Evolutionary conservation across 2,888 invertebrate genomes (phyloP), one percentile per base, ranked within the genome.

Genomic region (Norana najaformis): DNA sequence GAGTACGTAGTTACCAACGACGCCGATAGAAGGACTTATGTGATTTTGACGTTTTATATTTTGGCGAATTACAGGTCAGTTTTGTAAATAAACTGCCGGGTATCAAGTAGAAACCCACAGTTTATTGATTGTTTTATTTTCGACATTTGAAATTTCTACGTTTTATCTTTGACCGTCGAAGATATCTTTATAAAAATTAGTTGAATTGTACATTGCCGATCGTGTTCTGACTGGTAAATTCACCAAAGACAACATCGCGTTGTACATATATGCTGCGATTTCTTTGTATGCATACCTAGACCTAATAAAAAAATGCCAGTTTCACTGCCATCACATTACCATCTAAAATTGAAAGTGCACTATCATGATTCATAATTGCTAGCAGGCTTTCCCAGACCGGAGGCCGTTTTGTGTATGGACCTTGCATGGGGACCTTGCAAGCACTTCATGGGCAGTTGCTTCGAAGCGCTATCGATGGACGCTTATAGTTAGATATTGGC

Each of bases 1-100:
- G 69, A n/a, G n/a, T n/a, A 69, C 69, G 69, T n/a, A 16, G 69
- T 69, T 69, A 69, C 69, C 69, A 69, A 69, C 69, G 69, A 69
- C 69, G 69, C 69, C 69, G n/a, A 69, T 69, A 13, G 30, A 69
- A 69, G 69, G 69, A 69, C 30, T 69, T 69, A n/a, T n/a, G 30
- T 69, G 69, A 69, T n/a, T n/a, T 69, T 8, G 69, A n/a, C 69
- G n/a, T n/a, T n/a, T n/a, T n/a, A 69, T 16, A 69, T n/a, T 23
- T 69, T 8, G 69, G 69, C n/a, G 30, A 69, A 69, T n/a, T 69
- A 69, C 69, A 69, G 69, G 69, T 69, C 11, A n/a, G 8, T 30
- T 69, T 30, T n/a, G n/a, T n/a, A n/a, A 4, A 13, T 69, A 69
- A 69, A 69, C 69, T 69, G n/a, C n/a, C 11, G 8, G 69, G n/a